phyloP scores from a whole-genome alignment of 2,888 invertebrate genomes.

The Catotricha subobsoleta region DNA sequence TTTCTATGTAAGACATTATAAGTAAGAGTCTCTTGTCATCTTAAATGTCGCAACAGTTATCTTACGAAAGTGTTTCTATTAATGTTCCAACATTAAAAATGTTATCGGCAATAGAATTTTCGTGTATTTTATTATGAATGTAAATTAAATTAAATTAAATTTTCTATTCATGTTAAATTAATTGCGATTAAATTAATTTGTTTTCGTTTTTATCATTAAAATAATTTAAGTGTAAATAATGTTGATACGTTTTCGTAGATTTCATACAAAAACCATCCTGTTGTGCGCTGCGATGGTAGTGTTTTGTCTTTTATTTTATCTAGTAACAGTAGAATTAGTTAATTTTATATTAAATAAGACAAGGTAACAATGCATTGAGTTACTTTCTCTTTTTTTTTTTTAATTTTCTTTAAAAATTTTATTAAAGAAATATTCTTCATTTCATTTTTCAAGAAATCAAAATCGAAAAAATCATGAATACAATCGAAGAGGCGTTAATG shows the following conservation, averaged over 20 bases:
- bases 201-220: neutral
- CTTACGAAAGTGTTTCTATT: no score
- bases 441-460: neutral
- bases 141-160: neutral
- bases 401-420: neutral
- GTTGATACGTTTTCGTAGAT: neutral
- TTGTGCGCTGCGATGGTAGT: neutral
- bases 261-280: neutral
- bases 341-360: neutral
- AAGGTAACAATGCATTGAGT: neutral
- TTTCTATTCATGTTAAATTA: no score
- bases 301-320: neutral
- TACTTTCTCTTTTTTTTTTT: neutral
- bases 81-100: no score
- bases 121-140: neutral
- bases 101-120: neutral
- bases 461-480: neutral
- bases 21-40: no score
- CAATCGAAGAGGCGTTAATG: constrained; percentile 21
- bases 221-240: neutral
- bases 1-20: no score
- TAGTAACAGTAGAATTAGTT: neutral
- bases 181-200: neutral
- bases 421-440: neutral
- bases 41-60: no score